These are phyloP conservation scores for Timandra comae DNA, from an alignment of 2,888 invertebrate species.

Conservation along the genomic window DNA sequence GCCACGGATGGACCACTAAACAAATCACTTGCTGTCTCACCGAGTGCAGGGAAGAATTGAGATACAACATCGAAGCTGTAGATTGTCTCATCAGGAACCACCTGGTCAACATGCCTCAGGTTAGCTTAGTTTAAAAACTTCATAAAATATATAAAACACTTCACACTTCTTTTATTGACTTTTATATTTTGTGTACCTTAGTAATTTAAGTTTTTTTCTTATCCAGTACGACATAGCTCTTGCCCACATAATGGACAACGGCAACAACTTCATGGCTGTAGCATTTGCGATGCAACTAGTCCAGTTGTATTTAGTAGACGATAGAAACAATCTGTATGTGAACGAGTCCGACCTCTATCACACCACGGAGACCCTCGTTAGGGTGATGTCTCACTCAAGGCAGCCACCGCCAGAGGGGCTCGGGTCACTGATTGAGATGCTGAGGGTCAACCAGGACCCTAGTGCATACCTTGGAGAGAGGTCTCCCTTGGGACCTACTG, in stretches of 20 bases:
- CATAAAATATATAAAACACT: too few species aligned
- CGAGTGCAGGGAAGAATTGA: slow-evolving; percentile 91
- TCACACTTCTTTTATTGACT: neutral
- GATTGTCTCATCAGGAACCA: slow-evolving; percentile 91
- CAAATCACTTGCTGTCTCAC: slow-evolving; percentile 92
- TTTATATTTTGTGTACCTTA: too few species aligned
- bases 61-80: slow-evolving; percentile 94
- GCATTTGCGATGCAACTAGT: slow-evolving; percentile 94
- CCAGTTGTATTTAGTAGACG: slow-evolving; percentile 90
- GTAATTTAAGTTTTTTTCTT: too few species aligned
- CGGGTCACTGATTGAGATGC: slow-evolving; percentile 86
- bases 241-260: slow-evolving; percentile 91
- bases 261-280: slow-evolving; percentile 87
- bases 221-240: slow-evolving; percentile 86
- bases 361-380: slow-evolving; percentile 89
- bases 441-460: slow-evolving; percentile 85
- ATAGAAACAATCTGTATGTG: slow-evolving; percentile 84
- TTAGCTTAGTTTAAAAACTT: slow-evolving; percentile 26
- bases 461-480: slow-evolving; percentile 84
- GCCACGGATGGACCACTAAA: slow-evolving; percentile 93
- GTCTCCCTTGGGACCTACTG: slow-evolving; percentile 86
- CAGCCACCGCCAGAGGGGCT: slow-evolving; percentile 91
- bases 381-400: slow-evolving; percentile 84
- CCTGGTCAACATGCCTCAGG: slow-evolving; percentile 87
- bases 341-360: slow-evolving; percentile 91